Percentiles rank a stretch among this genome's conserved stretches.
These are phyloP conservation scores for Ceratina australensis DNA, from an alignment of 1,140 invertebrate genomes.

Conservation along the genomic window DNA sequence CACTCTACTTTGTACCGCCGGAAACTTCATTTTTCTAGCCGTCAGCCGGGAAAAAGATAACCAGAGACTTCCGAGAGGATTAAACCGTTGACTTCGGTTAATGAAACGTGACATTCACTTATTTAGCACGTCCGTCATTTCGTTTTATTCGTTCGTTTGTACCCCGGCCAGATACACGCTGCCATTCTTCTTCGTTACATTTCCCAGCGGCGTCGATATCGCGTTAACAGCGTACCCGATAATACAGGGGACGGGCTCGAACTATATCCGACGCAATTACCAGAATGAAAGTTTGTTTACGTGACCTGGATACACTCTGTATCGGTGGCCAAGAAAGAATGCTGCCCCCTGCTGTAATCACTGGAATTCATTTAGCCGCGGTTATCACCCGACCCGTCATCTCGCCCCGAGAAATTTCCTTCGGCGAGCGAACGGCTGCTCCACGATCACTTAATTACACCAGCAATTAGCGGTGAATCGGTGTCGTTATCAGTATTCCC, in stretches of 20 bases:
- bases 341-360: slow-evolving; percentile 7
- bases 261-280: slow-evolving; percentile 26
- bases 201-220: background rate
- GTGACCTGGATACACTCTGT: slow-evolving; percentile 4
- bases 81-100: no score
- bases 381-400: no score
- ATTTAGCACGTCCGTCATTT: background rate
- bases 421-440: background rate
- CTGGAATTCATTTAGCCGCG: slow-evolving; percentile 1
- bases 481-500: background rate
- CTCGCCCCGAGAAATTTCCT: background rate
- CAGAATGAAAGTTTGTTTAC: slow-evolving; percentile 37
- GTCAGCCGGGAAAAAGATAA: no score
- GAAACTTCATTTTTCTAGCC: no score
- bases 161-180: background rate
- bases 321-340: background rate
- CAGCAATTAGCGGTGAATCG: slow-evolving; percentile 5
- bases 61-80: no score
- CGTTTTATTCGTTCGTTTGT: background rate
- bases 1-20: no score
- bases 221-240: slow-evolving; percentile 12
- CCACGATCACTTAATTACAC: slow-evolving; percentile 2
- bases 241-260: background rate
- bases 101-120: no score
- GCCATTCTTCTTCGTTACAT: slow-evolving; percentile 32